Base-by-base conservation (phyloP, 2,888 invertebrate species). In the Microctonus brassicae region DNA sequence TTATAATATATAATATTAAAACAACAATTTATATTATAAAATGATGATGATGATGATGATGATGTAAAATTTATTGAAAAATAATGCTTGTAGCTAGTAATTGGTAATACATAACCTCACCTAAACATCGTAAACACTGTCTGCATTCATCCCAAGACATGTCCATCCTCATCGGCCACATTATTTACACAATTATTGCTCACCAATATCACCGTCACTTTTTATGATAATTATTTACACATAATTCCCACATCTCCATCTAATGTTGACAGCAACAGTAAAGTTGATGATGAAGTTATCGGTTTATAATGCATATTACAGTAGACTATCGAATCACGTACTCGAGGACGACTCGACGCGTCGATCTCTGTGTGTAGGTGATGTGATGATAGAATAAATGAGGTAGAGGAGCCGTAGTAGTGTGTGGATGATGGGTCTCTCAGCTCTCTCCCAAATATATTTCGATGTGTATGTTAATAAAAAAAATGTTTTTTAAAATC, bases 61-160 rank as follows among this genome's bases (percentile, higher is more conserved):
- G n/a, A 24, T 57, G 13, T 7, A 17, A 11, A 9, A 6, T 26
- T 57, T 10, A 17, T 13, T n/a, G 22, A 26, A 39, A 29, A n/a
- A 61, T 26, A 22, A 61, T 61, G 36, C 36, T n/a, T 20, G 10
- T 9, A 3, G 34, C 63, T 17, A 39, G 20, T 63, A 29, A 13
- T 29, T 17, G 24, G 11, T 53, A 20, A 22, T 7, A 80, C 81
- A 82, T 86, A 86, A 84, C 83, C 86, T 88, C 91, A 95, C 95
- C 95, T 85, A 97, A 91, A 90, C 94, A 93, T 84, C 97, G 92
- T 86, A 97, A 92, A 89, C 93, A 93, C 85, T 95, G 93, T 88
- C 94, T 93, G 88, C 95, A 96, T 89, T 97, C 96, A 89, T 96
- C 96, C 87, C 93, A 93, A 82, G 94, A 93, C 93, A 96, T 93